Conservation (phyloP, 1,140 invertebrate genomes). For the Drosophila ogumai region DNA sequence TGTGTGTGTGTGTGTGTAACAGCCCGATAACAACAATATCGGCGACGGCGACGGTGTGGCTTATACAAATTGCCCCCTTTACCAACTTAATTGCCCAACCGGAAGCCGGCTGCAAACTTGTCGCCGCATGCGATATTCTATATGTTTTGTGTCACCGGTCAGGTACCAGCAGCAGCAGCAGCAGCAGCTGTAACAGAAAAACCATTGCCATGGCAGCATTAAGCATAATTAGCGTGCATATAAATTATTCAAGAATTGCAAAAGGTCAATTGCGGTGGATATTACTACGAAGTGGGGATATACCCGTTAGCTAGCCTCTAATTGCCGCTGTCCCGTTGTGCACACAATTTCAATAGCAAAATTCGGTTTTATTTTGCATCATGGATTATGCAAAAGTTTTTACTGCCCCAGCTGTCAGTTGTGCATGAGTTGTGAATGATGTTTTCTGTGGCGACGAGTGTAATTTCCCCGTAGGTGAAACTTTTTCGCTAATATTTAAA, state of each 20-base stretch:
- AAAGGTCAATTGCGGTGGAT: slow-evolving; percentile 32
- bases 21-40: slow-evolving; percentile 73
- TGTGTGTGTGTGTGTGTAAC: slow-evolving; percentile 36
- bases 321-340: slow-evolving; percentile 26
- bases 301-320: slow-evolving; percentile 4
- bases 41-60: slow-evolving; percentile 28
- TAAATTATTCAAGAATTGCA: slow-evolving; percentile 49
- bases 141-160: slow-evolving; percentile 23
- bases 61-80: slow-evolving; percentile 56
- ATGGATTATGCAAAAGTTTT: slow-evolving; percentile 25
- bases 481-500: slow-evolving; percentile 10
- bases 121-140: slow-evolving; percentile 43
- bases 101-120: slow-evolving; percentile 37
- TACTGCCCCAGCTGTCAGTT: slow-evolving; percentile 7
- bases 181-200: slow-evolving; percentile 6
- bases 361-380: slow-evolving; percentile 23
- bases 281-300: not conserved
- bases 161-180: slow-evolving; percentile 31
- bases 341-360: slow-evolving; percentile 22
- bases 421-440: slow-evolving; percentile 16
- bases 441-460: slow-evolving; percentile 14
- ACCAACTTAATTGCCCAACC: slow-evolving; percentile 57
- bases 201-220: slow-evolving; percentile 8
- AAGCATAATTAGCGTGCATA: slow-evolving; percentile 42
- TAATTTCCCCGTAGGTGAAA: slow-evolving; percentile 20